phyloP scores from a whole-genome alignment of 2,113 vertebrate species.

The Oxygymnocypris stewartii region DNA sequence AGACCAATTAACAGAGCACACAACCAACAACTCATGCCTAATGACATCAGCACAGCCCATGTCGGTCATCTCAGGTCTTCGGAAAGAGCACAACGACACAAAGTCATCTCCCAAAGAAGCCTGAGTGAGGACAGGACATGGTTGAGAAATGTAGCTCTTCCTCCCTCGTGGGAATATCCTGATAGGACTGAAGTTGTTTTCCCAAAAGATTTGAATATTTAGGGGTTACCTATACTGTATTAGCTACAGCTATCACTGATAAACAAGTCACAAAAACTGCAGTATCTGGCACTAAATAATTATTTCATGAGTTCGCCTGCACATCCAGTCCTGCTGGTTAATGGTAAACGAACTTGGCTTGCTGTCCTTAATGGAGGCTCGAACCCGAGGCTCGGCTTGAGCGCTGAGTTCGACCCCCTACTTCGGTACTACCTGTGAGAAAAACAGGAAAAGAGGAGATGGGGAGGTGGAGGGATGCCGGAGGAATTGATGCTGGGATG shows the following conservation, averaged over 20 bases:
- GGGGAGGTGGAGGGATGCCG: too few species aligned
- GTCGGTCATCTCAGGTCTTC: slow-evolving; percentile 52
- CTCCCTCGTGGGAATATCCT: not conserved
- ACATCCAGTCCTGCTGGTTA: too few species aligned
- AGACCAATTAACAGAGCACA: slow-evolving; percentile 59
- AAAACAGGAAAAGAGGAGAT: too few species aligned
- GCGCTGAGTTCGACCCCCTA: too few species aligned
- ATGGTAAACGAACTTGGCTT: too few species aligned
- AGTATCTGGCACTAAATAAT: not conserved
- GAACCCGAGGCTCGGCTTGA: too few species aligned
- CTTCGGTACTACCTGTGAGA: too few species aligned
- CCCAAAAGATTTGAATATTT: not conserved
- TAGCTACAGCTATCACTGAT: not conserved
- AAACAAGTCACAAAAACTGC: slow-evolving; percentile 10
- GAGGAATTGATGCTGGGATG: too few species aligned
- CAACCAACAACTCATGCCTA: slow-evolving; percentile 43
- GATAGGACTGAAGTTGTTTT: not conserved
- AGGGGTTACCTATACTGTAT: not conserved
- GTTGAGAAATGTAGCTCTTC: not conserved
- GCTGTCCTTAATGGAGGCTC: too few species aligned
- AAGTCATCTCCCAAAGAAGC: slow-evolving; percentile 1
- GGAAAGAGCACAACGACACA: slow-evolving; percentile 34
- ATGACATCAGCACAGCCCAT: slow-evolving; percentile 40
- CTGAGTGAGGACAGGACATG: not conserved
- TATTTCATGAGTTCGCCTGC: not conserved